phyloP scores from a whole-genome alignment of 2,888 invertebrate species.

The Cataglyphis altisquamis region DNA sequence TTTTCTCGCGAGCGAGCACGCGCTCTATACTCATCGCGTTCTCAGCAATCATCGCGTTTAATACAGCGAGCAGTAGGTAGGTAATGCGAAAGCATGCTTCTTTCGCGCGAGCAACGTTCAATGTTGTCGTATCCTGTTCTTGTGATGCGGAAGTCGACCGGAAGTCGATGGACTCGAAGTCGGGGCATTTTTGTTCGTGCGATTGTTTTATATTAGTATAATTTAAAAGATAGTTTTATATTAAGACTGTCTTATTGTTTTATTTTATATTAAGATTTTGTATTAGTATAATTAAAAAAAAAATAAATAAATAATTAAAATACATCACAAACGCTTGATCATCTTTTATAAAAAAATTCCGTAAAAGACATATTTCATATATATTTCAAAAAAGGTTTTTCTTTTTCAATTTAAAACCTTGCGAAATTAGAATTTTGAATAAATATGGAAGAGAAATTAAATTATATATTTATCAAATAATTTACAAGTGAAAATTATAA shows the following conservation, averaged over 20 bases:
- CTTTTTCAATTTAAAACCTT: not conserved
- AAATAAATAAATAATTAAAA: not conserved
- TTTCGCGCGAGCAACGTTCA: constrained; percentile 66
- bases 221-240: not conserved
- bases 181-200: not conserved
- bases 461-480: not conserved
- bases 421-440: not conserved
- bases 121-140: constrained; percentile 62
- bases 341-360: not conserved
- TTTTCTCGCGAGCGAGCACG: constrained; percentile 41
- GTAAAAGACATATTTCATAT: not conserved
- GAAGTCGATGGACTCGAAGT: not conserved
- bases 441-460: not conserved
- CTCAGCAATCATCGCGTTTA: constrained; percentile 56
- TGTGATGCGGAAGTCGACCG: not conserved
- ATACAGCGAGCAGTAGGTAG: constrained; percentile 47
- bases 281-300: not conserved
- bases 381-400: not conserved
- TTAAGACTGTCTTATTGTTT: too few relatives aligned
- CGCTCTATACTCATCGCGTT: constrained; percentile 35
- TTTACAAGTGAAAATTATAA: constrained; percentile 15
- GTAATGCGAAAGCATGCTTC: constrained; percentile 64
- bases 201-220: not conserved
- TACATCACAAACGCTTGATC: not conserved
- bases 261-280: not conserved